Evolutionary conservation across 2,888 invertebrate species (phyloP).

Genomic region (Ectemnius cavifrons): DNA sequence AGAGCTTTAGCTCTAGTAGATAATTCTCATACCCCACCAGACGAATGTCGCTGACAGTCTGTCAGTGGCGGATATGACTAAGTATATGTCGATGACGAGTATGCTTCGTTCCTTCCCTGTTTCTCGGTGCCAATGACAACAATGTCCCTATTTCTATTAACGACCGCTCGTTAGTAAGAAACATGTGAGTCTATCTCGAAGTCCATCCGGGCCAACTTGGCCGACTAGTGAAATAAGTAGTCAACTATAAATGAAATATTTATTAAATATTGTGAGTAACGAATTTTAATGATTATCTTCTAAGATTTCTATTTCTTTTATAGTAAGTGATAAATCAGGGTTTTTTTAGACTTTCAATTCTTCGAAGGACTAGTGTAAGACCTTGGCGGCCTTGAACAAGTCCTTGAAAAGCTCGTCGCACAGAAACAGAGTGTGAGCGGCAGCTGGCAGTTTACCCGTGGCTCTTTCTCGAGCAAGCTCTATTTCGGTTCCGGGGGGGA

Average conservation of each 20-base stretch:
- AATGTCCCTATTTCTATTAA: slow-evolving; percentile 20
- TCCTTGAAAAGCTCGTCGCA: slow-evolving; percentile 29
- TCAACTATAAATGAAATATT: no score
- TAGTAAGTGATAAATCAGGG: no score
- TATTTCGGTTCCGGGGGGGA: slow-evolving; percentile 47
- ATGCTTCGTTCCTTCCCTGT: neutral
- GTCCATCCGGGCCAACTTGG: no score
- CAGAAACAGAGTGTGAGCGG: slow-evolving; percentile 11
- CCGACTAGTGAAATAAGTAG: no score
- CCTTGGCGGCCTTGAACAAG: slow-evolving; percentile 46
- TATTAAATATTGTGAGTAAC: slow-evolving; percentile 24
- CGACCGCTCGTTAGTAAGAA: slow-evolving; percentile 21
- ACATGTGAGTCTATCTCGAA: neutral
- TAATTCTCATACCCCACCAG: neutral
- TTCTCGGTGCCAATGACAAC: slow-evolving; percentile 29
- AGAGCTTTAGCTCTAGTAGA: neutral
- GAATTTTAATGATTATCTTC: neutral
- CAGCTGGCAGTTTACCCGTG: slow-evolving; percentile 48
- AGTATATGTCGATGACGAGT: neutral
- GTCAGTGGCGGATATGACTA: neutral
- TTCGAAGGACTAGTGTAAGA: neutral
- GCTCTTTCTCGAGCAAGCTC: slow-evolving; percentile 41
- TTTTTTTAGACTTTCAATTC: neutral
- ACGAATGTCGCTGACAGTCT: neutral
- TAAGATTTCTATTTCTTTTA: no score